Base-by-base conservation (phyloP, 2,113 vertebrate species). In the Grantiella picta region DNA sequence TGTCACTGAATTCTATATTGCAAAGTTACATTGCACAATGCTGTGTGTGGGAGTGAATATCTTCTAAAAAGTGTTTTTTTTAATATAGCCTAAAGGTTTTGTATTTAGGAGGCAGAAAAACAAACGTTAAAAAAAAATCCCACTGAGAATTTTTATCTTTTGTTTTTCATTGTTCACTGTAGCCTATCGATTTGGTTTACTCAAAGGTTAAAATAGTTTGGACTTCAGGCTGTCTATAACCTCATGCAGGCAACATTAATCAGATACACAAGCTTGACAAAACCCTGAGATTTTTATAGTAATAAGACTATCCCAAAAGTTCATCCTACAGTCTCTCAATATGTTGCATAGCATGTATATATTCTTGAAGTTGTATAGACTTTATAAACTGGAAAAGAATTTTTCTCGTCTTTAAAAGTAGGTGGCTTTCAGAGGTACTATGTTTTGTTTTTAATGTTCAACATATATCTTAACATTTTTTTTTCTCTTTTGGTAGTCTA, bases 171-270 rank as follows among this genome's bases (percentile, higher is more conserved):
- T 82, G 8, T n/a, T 87, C 33, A 29, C 5, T 2, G 1, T 47
- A 70, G 33, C 27, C 2, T 69, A 63, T 68, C 0, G 0, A 15
- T 19, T 66, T 0, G 22, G 18, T 24, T 75, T 75, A 71, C 13
- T 45, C 11, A 14, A 56, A 95, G 60, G 33, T 91, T 87, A 84
- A 86, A 95, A 69, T 25, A n/a, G 11, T 81, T 78, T 63, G 18
- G 65, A 19, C 57, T 90, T 90, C 53, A 93, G 56, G 33, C 42
- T 92, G 28, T 47, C 20, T 66, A 13, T 75, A 70, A 70, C 22
- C 25, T 84, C 52, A 57, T 42, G 17, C 22, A 89, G 65, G 33
- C 56, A 91, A 22, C 35, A 54, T 78, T 70, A 75, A 78, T 66
- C 35, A 52, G 19, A 53, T 40, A 38, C 10, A 82, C 10, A 44